Conservation (phyloP, 2,888 invertebrate species). For the Catocala nupta region DNA sequence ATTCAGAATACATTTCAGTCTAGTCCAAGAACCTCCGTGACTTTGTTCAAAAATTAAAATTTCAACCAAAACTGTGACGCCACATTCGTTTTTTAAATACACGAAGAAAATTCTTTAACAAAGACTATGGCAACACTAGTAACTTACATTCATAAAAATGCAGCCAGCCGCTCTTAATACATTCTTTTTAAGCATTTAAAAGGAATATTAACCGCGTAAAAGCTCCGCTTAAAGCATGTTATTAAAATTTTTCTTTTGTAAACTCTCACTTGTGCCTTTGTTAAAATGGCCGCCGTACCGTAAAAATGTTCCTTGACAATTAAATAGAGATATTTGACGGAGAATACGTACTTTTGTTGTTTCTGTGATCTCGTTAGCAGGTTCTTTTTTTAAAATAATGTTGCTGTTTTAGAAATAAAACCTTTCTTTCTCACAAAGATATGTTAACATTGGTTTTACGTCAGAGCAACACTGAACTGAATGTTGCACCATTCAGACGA, state of each 20-base stretch:
- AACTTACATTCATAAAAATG: constrained; percentile 33
- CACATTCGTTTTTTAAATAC: too few relatives aligned
- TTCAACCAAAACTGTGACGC: neutral
- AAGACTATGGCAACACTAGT: constrained; percentile 20
- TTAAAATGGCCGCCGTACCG: constrained; percentile 12
- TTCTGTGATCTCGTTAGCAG: neutral
- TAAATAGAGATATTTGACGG: constrained; percentile 35
- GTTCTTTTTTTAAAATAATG: neutral
- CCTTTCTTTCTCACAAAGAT: too few relatives aligned
- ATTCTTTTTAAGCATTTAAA: constrained; percentile 42
- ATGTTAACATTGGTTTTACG: too few relatives aligned
- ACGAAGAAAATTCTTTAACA: too few relatives aligned
- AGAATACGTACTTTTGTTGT: constrained; percentile 14
- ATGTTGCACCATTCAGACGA: too few relatives aligned
- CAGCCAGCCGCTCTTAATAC: constrained; percentile 25
- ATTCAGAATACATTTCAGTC: too few relatives aligned
- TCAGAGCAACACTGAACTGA: too few relatives aligned
- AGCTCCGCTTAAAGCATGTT: constrained; percentile 23
- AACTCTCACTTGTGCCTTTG: constrained; percentile 32
- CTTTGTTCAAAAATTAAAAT: neutral
- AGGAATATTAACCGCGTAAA: constrained; percentile 46
- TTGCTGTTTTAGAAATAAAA: neutral
- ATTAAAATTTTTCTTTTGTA: constrained; percentile 46
- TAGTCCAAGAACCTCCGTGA: too few relatives aligned
- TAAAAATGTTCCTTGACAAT: constrained; percentile 35